A percentile compares a stretch with the other conserved stretches of the same genome.
These are phyloP conservation scores for Haliclystus octoradiatus DNA, from an alignment of 30 jellyfish, hydroid and myxozoan genomes.

Conservation along the genomic window DNA sequence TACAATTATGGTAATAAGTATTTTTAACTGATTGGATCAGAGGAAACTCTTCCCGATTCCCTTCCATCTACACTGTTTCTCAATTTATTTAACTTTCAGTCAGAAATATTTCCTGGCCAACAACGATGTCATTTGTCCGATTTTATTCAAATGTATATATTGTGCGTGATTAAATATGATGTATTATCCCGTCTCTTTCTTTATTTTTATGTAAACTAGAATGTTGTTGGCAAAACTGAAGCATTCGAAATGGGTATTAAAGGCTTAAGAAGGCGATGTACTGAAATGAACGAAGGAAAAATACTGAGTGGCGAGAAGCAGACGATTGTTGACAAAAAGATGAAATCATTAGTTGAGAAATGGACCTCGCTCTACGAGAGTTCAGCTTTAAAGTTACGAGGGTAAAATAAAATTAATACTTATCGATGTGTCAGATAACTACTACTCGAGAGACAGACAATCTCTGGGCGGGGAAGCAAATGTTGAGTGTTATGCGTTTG, in stretches of 20 bases:
- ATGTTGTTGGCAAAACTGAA: not conserved
- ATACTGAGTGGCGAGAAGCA: not conserved
- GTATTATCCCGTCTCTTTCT: no score
- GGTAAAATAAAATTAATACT: no score
- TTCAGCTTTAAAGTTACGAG: not conserved
- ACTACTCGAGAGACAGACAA: no score
- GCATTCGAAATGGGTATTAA: not conserved
- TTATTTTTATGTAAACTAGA: no score
- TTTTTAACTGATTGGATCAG: conserved; percentile 22
- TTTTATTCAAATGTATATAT: no score
- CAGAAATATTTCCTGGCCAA: not conserved
- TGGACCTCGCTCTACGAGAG: not conserved
- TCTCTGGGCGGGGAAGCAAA: no score
- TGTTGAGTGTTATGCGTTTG: no score
- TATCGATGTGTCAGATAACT: no score
- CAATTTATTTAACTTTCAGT: not conserved
- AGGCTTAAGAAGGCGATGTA: not conserved
- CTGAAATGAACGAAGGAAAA: not conserved
- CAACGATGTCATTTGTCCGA: no score
- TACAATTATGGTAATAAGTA: conserved; percentile 22
- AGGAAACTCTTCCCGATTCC: no score
- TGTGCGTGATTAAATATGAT: not conserved
- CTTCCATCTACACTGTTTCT: no score
- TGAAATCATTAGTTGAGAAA: not conserved
- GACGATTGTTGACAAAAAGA: not conserved